Conservation (phyloP, 2,888 invertebrate species). For the Macropis europaea region DNA sequence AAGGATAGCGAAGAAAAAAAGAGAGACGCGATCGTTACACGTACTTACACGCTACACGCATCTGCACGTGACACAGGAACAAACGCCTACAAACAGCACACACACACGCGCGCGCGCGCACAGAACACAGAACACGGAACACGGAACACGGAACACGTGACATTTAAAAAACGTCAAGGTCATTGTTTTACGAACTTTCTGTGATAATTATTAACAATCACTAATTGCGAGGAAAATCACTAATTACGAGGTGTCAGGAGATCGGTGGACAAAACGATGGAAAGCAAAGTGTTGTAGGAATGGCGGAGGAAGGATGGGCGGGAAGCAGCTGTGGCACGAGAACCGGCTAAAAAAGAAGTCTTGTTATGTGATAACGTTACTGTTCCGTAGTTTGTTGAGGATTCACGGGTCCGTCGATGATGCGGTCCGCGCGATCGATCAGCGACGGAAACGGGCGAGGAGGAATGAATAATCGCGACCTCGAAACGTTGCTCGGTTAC, state of each 20-base stretch:
- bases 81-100: background rate
- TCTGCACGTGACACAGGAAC: background rate
- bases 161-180: constrained; percentile 66
- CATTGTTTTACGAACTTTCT: constrained; percentile 79
- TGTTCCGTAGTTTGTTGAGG: constrained; percentile 71
- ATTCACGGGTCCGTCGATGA: constrained; percentile 63
- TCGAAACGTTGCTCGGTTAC: constrained; percentile 73
- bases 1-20: background rate
- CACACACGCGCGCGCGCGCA: constrained; percentile 1
- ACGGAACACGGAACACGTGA: constrained; percentile 14
- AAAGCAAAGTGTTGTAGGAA: constrained; percentile 4
- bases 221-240: constrained; percentile 69
- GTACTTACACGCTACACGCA: background rate
- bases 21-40: background rate
- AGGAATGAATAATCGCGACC: constrained; percentile 43
- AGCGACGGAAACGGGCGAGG: constrained; percentile 15
- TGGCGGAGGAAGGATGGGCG: constrained; percentile 5
- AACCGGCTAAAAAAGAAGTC: constrained; percentile 43
- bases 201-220: constrained; percentile 80
- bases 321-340: background rate
- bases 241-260: constrained; percentile 34
- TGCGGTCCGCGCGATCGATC: constrained; percentile 8
- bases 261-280: constrained; percentile 35
- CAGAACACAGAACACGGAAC: background rate
- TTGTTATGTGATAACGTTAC: constrained; percentile 69